Conservation (phyloP, 2,797 vertebrate genomes). For the Intellagama lesueurii region DNA sequence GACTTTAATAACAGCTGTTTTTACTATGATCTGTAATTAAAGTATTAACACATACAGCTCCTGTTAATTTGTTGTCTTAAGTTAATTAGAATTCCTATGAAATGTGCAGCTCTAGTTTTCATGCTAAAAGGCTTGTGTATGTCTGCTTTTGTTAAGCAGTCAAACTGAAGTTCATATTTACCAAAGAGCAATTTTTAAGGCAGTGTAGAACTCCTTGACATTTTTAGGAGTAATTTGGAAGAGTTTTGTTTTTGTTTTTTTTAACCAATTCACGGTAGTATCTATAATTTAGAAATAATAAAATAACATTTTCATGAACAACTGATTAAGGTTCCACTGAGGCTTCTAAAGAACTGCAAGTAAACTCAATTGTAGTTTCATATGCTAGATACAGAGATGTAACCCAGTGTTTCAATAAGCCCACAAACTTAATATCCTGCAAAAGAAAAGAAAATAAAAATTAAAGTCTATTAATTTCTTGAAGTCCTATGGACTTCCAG, state of each 20-base stretch:
- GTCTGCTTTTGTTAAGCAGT: constrained; percentile 20
- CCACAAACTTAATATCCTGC: background rate
- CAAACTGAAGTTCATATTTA: constrained; percentile 51
- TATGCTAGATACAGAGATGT: background rate
- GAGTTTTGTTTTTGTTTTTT: background rate
- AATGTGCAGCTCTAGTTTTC: constrained; percentile 19
- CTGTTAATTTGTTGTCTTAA: constrained; percentile 15
- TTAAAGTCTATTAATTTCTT: background rate
- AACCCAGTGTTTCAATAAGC: background rate
- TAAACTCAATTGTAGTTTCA: constrained; percentile 17
- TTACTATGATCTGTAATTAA: background rate
- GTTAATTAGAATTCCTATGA: constrained; percentile 7
- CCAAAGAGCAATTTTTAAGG: constrained; percentile 27
- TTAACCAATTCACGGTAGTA: constrained; percentile 47
- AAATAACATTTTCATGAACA: constrained; percentile 53
- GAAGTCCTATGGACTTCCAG: background rate
- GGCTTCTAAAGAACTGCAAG: background rate
- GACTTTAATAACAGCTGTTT: constrained; percentile 10
- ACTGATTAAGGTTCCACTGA: constrained; percentile 41
- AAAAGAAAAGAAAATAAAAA: too few relatives aligned
- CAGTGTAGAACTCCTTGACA: constrained; percentile 4
- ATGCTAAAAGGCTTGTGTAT: constrained; percentile 16
- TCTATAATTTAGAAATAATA: constrained; percentile 46
- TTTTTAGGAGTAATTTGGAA: constrained; percentile 47
- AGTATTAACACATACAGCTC: constrained; percentile 23